phyloP scores from a whole-genome alignment of 1,140 invertebrate species.

The Calycopis cecrops region DNA sequence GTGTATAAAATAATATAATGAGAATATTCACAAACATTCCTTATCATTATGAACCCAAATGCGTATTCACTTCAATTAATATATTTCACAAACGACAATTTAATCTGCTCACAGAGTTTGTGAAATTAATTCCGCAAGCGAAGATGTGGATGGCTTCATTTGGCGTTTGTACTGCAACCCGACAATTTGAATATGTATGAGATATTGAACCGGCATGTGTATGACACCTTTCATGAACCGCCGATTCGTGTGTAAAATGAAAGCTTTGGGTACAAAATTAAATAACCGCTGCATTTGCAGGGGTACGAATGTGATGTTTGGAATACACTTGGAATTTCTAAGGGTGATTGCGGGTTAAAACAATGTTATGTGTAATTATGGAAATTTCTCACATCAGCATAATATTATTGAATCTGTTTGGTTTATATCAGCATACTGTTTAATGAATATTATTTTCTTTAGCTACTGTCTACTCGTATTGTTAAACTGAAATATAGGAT shows the following conservation, averaged over 20 bases:
- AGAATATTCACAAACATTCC: neutral
- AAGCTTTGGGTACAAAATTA: constrained; percentile 13
- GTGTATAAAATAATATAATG: no score
- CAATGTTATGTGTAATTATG: no score
- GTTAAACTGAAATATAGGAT: no score
- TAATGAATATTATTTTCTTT: no score
- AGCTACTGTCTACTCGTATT: no score
- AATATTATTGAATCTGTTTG: no score
- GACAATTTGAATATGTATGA: constrained; percentile 53
- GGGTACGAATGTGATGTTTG: neutral
- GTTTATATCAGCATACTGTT: no score
- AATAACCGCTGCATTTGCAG: constrained; percentile 6
- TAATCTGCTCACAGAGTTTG: constrained; percentile 7
- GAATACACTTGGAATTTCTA: no score
- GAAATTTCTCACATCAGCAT: no score
- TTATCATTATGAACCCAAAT: neutral
- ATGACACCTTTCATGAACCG: constrained; percentile 38
- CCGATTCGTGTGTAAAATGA: constrained; percentile 31
- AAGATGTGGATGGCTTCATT: neutral
- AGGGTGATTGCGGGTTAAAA: no score
- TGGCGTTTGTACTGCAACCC: neutral
- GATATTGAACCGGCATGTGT: constrained; percentile 37
- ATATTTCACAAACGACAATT: neutral
- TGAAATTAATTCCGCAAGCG: constrained; percentile 8
- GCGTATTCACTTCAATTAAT: constrained; percentile 1